Percentiles rank a stretch among this genome's conserved stretches.
Conservation (phyloP, 1,140 invertebrate species). For the Drosophila lini region DNA sequence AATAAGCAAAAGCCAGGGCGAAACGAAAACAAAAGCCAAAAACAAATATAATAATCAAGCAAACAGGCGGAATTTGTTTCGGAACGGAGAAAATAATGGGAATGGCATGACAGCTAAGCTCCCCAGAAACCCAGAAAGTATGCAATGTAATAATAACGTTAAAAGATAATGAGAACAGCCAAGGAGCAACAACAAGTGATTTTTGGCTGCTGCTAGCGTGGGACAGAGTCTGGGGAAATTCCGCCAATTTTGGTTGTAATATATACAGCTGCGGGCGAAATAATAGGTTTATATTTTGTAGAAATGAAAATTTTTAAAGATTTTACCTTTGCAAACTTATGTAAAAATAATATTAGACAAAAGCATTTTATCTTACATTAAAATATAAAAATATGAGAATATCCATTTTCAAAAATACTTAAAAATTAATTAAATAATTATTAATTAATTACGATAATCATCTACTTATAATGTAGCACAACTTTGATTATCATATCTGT, state of each 20-base stretch:
- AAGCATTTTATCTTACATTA: too few relatives aligned
- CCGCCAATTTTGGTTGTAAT: slow-evolving; percentile 4
- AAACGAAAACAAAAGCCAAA: slow-evolving; percentile 46
- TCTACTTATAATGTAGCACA: neutral
- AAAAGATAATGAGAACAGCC: slow-evolving; percentile 70
- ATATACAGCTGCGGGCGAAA: neutral
- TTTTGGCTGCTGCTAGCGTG: slow-evolving; percentile 18
- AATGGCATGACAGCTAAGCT: slow-evolving; percentile 37
- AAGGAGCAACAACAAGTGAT: slow-evolving; percentile 51
- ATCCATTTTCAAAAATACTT: neutral
- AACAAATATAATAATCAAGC: slow-evolving; percentile 67
- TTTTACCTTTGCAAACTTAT: too few relatives aligned
- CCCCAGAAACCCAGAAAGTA: slow-evolving; percentile 53
- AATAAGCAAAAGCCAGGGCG: slow-evolving; percentile 58
- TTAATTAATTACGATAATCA: too few relatives aligned
- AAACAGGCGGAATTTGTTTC: slow-evolving; percentile 48
- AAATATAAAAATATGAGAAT: too few relatives aligned
- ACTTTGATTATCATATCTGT: neutral
- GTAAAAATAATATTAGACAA: too few relatives aligned
- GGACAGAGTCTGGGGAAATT: slow-evolving; percentile 4
- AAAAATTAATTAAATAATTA: neutral
- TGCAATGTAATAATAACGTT: slow-evolving; percentile 76
- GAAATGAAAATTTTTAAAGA: neutral
- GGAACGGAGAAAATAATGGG: slow-evolving; percentile 30
- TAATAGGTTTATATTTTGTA: neutral